Evolutionary conservation across 1,140 invertebrate species (phyloP), one percentile per base, ranked within the genome.

Genomic region (Sinella curviseta): DNA sequence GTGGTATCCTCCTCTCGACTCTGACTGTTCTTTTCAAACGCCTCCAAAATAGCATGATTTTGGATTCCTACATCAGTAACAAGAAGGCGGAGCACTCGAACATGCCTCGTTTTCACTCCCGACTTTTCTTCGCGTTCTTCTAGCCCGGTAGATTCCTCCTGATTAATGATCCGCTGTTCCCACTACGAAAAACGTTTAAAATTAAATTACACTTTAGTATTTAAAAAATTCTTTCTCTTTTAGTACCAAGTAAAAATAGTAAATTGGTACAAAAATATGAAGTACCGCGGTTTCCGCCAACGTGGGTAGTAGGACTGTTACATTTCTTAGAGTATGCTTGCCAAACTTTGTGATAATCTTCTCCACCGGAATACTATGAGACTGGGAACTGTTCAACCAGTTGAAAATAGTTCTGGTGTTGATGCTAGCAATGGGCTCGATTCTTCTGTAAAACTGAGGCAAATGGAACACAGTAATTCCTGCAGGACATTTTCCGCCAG

Each of bases 41-140:
- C 65, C n/a, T 70, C 31, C 1, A 12, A 1, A 33, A 70, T 3
- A 30, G 24, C 24, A 8, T 8, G 30, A 4, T 33, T 30, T 33
- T 70, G 65, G 2, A 31, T 24, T 4, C 3, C 26, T 30, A 70
- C 26, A 33, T 70, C 30, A 14, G 8, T 33, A 24, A 31, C 65
- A 4, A 31, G 30, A 1, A 70, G 31, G 3, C 31, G 31, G 8
- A 70, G 30, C 3, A 70, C 31, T 33, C 30, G 26, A 8, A 70
- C 74, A n/a, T 35, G 20, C 35, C 70, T 74, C 65, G 3, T 8
- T 70, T 70, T 70, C 75, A 55, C 39, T 74, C 60, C 60, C 30
- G n/a, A 67, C 60, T 14, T 67, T n/a, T 67, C 60, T n/a, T 67
- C 30, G 8, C 39, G 20, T 48, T 48, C 8, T 20, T n/a, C n/a